Evolutionary conservation across 2,797 vertebrate species (phyloP), one percentile per base, ranked within the genome.

Genomic region (Ispidina picta): DNA sequence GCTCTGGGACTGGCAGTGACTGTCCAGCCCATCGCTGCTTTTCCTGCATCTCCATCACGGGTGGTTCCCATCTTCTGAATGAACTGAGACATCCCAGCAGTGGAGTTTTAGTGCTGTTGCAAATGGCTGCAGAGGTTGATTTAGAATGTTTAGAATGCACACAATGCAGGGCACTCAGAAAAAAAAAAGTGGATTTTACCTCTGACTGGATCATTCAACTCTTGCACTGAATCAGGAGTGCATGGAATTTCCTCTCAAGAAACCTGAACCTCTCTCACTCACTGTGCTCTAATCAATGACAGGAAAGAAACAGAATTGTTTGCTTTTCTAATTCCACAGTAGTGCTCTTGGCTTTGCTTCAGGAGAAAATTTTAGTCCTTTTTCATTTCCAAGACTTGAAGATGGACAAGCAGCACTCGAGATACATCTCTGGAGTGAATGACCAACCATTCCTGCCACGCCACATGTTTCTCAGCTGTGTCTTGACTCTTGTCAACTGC

Each of bases 221-320:
- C 29, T 94, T 92, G 51, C 56, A 63, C 51, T 54, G 58, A 75
- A 70, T 79, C 60, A 74, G 81, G 29, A 87, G 26, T 15, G 52
- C 54, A 19, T 39, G 78, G 87, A 94, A 89, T 86, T 88, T 60
- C 70, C 64, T 91, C 89, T 66, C 65, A 90, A 89, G 88, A 88
- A 93, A 35, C 62, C 91, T 94, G 94, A 83, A 75, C 74, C 69
- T 72, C 41, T 89, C 35, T 85, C 68, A 70, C 59, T 96, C 73
- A 37, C 68, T 41, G 72, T 78, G 64, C 59, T 95, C 35, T 33
- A 64, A 91, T 82, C 83, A 88, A 17, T 12, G 58, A 23, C 75
- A 91, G 69, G 65, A 72, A 74, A 78, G 77, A 49, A 63, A 15
- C 12, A 33, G 31, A 76, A 75, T 15, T 59, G 37, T 84, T 92